Conservation (phyloP, 2,888 invertebrate species). For the Pristionchus exspectatus region DNA sequence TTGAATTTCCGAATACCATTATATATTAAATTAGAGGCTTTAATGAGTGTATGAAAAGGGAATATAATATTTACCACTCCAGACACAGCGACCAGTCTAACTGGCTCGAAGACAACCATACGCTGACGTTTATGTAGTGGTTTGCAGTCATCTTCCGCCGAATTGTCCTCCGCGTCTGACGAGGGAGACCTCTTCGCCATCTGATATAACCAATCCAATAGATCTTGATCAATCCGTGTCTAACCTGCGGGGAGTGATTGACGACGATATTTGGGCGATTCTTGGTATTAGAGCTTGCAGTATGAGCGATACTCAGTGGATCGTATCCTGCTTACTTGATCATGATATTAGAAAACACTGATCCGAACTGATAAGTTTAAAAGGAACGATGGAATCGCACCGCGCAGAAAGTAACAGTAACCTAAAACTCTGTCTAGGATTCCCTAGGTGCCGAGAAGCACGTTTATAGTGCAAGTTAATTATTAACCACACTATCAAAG, state of each 20-base stretch:
- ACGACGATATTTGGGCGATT: conserved; percentile 29
- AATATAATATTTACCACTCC: conserved; percentile 68
- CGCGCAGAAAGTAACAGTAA: neutral
- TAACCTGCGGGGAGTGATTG: conserved; percentile 18
- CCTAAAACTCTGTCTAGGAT: neutral
- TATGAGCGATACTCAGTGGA: neutral
- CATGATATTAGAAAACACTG: neutral
- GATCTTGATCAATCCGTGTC: neutral
- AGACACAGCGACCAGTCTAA: conserved; percentile 70
- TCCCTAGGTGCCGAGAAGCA: neutral
- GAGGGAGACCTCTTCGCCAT: conserved; percentile 54
- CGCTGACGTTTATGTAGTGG: conserved; percentile 60
- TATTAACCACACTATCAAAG: neutral
- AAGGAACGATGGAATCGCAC: neutral
- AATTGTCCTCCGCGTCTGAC: conserved; percentile 48
- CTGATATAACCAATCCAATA: conserved; percentile 10
- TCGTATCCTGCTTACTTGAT: conserved; percentile 32
- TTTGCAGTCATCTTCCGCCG: conserved; percentile 34
- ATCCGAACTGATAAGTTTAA: conserved; percentile 10
- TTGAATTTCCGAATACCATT: neutral
- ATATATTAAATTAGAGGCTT: neutral
- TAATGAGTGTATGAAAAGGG: neutral
- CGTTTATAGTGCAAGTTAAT: neutral
- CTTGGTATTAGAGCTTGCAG: neutral
- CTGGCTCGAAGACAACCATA: conserved; percentile 73